Base-by-base conservation (phyloP, 2,888 invertebrate genomes). In the Drosophila monieri region DNA sequence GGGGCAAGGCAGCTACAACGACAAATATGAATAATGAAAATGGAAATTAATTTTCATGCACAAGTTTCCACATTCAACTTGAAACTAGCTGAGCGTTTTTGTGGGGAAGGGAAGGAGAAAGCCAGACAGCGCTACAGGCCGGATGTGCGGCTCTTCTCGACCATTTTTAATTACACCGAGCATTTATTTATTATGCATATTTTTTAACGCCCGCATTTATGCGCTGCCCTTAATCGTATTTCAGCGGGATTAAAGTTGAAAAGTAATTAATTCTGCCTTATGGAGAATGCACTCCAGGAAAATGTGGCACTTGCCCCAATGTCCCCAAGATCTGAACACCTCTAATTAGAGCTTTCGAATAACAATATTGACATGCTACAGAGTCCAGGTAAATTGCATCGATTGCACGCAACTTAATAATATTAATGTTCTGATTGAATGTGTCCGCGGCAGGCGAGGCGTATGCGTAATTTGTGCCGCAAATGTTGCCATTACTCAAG, bases 1-100 rank as follows among this genome's bases (percentile, higher is more conserved):
- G 39, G 47, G 39, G 44, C 9, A 37, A 47, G 37, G 56, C 67
- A 47, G 64, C 62, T 54, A 69, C 71, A 72, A 73, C 61, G 72
- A 54, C 74, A 64, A 79, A 68, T 73, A 73, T 61, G 60, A 74
- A 74, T 74, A 80, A 85, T 87, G 76, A 65, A 76, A 85, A 80
- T 76, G 72, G 47, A 85, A 74, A 80, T 80, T 80, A 71, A 85
- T 87, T 85, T 80, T 43, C 78, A 78, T 80, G 60, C 55, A 32
- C 73, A 73, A 73, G 73, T 73, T 73, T 56, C 27, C 53, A 55
- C 73, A 72, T 54, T 44, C 73, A 61, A 70, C 69, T 76, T 72
- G 43, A 64, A 80, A 77, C 60, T 62, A 79, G 61, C 52, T 25
- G 53, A 21, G 15, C 18, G 25, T 14, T 56, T 35, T 58, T 60